A percentile compares a stretch with the other conserved stretches of the same genome.
These are phyloP conservation scores for Ips nitidus DNA, from an alignment of 1,140 invertebrate species.

Conservation along the genomic window DNA sequence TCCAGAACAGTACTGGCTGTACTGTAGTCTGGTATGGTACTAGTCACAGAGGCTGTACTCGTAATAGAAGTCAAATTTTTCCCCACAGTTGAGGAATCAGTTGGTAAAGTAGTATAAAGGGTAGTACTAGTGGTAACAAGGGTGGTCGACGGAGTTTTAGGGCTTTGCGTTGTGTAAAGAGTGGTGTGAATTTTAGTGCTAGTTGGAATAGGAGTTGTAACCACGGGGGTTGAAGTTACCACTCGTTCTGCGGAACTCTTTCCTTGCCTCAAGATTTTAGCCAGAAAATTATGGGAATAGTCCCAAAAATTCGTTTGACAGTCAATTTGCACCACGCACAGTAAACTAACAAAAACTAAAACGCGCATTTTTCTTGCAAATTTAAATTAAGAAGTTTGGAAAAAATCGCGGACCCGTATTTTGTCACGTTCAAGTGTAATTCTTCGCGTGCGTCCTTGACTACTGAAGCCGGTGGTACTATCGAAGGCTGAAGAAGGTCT, in stretches of 20 bases:
- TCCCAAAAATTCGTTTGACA: conserved; percentile 48
- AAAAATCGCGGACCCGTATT: conserved; percentile 38
- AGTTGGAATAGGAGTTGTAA: conserved; percentile 22
- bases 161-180: conserved; percentile 30
- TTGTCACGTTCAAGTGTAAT: conserved; percentile 29
- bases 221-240: conserved; percentile 19
- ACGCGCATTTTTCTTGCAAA: conserved; percentile 42
- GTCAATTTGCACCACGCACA: conserved; percentile 40
- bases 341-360: conserved; percentile 40
- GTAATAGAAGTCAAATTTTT: conserved; percentile 20
- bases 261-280: conserved; percentile 47
- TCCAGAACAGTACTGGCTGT: conserved; percentile 41
- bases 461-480: conserved; percentile 42
- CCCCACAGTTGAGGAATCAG: conserved; percentile 15
- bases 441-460: conserved; percentile 37
- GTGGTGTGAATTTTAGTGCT: conserved; percentile 18
- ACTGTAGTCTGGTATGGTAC: conserved; percentile 32
- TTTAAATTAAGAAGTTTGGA: conserved; percentile 21
- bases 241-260: conserved; percentile 33
- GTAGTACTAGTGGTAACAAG: conserved; percentile 18
- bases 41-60: conserved; percentile 17
- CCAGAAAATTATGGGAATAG: conserved; percentile 45
- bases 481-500: conserved; percentile 46
- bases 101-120: conserved; percentile 19
- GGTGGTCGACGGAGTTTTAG: conserved; percentile 31